Conservation (phyloP, 2,888 invertebrate species). For the Habrosyne pyritoides region DNA sequence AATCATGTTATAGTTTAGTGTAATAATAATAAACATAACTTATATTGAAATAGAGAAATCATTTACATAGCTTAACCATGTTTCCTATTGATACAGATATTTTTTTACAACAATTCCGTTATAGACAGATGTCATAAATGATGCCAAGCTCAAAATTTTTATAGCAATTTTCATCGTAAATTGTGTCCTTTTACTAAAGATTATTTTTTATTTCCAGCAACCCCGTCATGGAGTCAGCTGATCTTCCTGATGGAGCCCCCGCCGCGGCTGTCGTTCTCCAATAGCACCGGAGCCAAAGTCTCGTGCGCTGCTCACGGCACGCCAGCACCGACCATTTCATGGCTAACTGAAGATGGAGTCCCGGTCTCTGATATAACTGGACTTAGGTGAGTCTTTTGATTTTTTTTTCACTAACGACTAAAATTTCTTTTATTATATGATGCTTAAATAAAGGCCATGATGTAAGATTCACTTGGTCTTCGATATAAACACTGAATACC, state of each 20-base stretch:
- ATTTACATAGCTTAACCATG: too few relatives aligned
- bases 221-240: conserved; percentile 55
- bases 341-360: conserved; percentile 89
- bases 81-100: too few relatives aligned
- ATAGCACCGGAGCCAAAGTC: conserved; percentile 90
- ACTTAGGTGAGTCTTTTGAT: conserved; percentile 82
- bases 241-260: conserved; percentile 90
- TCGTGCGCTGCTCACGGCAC: conserved; percentile 90
- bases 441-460: too few relatives aligned
- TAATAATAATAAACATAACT: too few relatives aligned
- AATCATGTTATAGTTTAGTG: too few relatives aligned
- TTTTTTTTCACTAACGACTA: not conserved
- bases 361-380: conserved; percentile 88
- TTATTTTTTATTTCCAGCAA: conserved; percentile 36
- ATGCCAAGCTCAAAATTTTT: too few relatives aligned
- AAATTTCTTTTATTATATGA: not conserved
- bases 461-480: too few relatives aligned
- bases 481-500: too few relatives aligned
- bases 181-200: not conserved
- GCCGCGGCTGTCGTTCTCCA: conserved; percentile 89
- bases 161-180: not conserved
- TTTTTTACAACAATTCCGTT: too few relatives aligned
- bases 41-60: too few relatives aligned
- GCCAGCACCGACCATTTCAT: conserved; percentile 88
- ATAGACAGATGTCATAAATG: too few relatives aligned